Evolutionary conservation across 2,113 vertebrate species (phyloP).

Genomic region (Microtus oregoni): DNA sequence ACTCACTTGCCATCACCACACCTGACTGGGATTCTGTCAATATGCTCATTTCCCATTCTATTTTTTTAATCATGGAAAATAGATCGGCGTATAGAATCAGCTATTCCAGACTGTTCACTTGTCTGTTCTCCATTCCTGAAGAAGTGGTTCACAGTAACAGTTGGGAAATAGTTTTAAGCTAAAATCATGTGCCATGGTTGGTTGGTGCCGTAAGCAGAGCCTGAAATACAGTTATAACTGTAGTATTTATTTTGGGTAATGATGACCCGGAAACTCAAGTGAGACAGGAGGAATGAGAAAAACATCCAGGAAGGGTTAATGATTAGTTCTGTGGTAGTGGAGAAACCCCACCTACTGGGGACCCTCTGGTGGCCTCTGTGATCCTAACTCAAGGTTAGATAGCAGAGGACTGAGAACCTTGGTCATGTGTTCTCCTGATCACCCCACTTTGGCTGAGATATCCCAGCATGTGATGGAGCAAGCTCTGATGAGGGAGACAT

Average conservation of each 20-base stretch:
- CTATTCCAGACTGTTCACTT: background rate
- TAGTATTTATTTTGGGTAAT: background rate
- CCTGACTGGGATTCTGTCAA: background rate
- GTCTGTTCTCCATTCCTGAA: background rate
- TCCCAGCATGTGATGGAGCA: background rate
- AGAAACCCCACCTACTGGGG: background rate
- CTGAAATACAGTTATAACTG: background rate
- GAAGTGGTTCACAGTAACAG: background rate
- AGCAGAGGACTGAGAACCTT: rapidly evolving
- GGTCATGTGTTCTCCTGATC: no score
- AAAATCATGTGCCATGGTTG: background rate
- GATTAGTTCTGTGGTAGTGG: no score
- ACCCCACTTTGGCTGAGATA: background rate
- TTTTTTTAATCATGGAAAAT: background rate
- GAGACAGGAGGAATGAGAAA: background rate
- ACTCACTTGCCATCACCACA: background rate
- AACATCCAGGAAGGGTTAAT: background rate
- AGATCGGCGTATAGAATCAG: background rate
- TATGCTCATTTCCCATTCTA: background rate
- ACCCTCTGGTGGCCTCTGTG: background rate
- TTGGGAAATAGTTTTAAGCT: background rate
- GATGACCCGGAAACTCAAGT: background rate
- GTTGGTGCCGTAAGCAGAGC: background rate
- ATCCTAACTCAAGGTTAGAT: background rate
- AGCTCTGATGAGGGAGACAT: background rate